Base-by-base conservation (phyloP, 1,140 invertebrate species). In the Drosophila grimshawi region DNA sequence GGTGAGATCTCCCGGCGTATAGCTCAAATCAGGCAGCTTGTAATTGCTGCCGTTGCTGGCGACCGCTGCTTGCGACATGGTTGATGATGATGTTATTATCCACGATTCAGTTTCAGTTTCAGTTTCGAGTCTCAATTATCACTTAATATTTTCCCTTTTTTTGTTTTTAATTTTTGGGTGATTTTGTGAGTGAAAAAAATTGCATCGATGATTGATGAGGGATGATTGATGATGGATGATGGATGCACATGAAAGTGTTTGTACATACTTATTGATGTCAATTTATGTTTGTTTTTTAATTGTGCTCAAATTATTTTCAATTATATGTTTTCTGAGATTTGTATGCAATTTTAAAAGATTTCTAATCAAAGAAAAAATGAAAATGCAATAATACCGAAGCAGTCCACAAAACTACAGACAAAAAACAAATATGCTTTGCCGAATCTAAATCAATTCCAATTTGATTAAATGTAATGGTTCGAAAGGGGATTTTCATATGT, bases 1-100 rank as follows among this genome's bases (percentile, higher is more conserved):
- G 0, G 94, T 95, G n/a, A 94, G 78, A 46, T 94, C 93, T 8
- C 95, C 95, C 0, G 95, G 94, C 4, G 94, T 90, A 53, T 95
- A 95, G 51, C 76, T 77, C 35, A 91, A 67, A 63, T 92, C 89
- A 56, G 76, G 72, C 52, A 67, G 49, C 53, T 80, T 71, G 53
- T 71, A 76, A 30, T 60, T 59, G 2, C n/a, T 59, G 2, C n/a
- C 33, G 3, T 39, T 66, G 43, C 19, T 35, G 8, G 39, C 57
- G 5, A 60, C 39, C 30, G 69, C 81, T 86, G 80, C 62, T 83
- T 80, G 83, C 65, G 80, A 89, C 83, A 88, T 88, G 45, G 41
- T 88, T 66, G 37, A 59, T 43, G 39, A 43, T 43, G 10, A 3
- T 43, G 39, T n/a, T 43, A n/a, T 43, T 8, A 39, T 37, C 46